phyloP scores from a whole-genome alignment of 2,113 vertebrate genomes.

The Turdus rufiventris region DNA sequence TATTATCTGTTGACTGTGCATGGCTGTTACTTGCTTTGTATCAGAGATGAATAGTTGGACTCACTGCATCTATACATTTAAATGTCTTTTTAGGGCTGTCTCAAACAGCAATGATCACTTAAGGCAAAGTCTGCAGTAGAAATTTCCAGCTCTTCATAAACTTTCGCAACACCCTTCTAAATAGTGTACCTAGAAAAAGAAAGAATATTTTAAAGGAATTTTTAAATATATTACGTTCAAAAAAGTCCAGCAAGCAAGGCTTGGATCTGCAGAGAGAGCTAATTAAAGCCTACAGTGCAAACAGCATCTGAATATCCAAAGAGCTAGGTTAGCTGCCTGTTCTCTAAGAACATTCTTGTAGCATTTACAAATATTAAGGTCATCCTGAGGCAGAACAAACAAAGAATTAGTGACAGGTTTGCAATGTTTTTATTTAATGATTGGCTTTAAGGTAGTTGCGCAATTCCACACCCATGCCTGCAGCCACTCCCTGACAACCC shows the following conservation, averaged over 20 bases:
- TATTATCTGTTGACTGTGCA: neutral
- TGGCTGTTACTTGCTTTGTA: neutral
- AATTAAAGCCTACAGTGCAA: neutral
- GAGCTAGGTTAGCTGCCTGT: neutral
- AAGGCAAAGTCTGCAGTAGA: neutral
- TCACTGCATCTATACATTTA: neutral
- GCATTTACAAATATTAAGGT: neutral
- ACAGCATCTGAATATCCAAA: neutral
- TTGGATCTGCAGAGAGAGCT: neutral
- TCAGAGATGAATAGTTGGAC: neutral
- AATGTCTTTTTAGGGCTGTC: neutral
- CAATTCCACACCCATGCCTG: neutral
- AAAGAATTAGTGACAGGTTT: neutral
- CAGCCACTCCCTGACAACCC: neutral
- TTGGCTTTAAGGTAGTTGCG: neutral
- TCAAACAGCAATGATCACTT: neutral
- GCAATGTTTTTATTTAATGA: neutral
- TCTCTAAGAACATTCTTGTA: neutral
- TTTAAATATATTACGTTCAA: neutral
- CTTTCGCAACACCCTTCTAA: neutral
- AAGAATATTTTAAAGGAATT: neutral
- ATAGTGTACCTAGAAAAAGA: neutral
- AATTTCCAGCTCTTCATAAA: neutral
- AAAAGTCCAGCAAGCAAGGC: neutral
- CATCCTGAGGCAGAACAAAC: neutral